These are phyloP conservation scores for Zaprionus taronus DNA, from an alignment of 1,140 invertebrate genomes.

Conservation along the genomic window DNA sequence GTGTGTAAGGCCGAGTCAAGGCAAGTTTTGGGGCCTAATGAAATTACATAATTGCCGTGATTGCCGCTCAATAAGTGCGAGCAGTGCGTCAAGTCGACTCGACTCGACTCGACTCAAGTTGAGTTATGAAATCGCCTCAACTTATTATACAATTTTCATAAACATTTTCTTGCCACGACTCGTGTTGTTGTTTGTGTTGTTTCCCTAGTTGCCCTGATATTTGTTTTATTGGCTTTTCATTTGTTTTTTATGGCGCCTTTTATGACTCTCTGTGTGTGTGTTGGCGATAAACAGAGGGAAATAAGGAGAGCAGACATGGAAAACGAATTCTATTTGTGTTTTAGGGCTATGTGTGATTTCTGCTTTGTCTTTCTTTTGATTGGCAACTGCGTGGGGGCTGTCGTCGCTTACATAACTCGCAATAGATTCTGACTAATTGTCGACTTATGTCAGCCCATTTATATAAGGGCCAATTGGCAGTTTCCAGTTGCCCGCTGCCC, in stretches of 20 bases:
- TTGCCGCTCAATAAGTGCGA: slow-evolving; percentile 43
- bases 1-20: slow-evolving; percentile 18
- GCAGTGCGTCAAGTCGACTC: slow-evolving; percentile 21
- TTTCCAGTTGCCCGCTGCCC: slow-evolving; percentile 1
- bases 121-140: slow-evolving; percentile 52
- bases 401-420: slow-evolving; percentile 22
- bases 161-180: slow-evolving; percentile 50
- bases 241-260: slow-evolving; percentile 57
- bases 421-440: slow-evolving; percentile 45
- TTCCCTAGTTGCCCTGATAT: slow-evolving; percentile 64
- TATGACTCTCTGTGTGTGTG: slow-evolving; percentile 51
- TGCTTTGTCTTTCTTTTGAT: slow-evolving; percentile 17
- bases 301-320: slow-evolving; percentile 23
- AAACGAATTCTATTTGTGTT: slow-evolving; percentile 27
- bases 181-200: slow-evolving; percentile 34
- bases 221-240: slow-evolving; percentile 73
- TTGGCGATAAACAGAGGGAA: slow-evolving; percentile 54
- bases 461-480: slow-evolving; percentile 34
- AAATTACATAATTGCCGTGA: slow-evolving; percentile 53
- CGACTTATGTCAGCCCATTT: slow-evolving; percentile 25
- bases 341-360: slow-evolving; percentile 6
- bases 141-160: slow-evolving; percentile 55
- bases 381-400: slow-evolving; percentile 5
- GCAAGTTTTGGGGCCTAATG: slow-evolving; percentile 40
- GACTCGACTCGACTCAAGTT: slow-evolving; percentile 12